phyloP scores from a whole-genome alignment of 2,113 vertebrate species.

The Gavia stellata region DNA sequence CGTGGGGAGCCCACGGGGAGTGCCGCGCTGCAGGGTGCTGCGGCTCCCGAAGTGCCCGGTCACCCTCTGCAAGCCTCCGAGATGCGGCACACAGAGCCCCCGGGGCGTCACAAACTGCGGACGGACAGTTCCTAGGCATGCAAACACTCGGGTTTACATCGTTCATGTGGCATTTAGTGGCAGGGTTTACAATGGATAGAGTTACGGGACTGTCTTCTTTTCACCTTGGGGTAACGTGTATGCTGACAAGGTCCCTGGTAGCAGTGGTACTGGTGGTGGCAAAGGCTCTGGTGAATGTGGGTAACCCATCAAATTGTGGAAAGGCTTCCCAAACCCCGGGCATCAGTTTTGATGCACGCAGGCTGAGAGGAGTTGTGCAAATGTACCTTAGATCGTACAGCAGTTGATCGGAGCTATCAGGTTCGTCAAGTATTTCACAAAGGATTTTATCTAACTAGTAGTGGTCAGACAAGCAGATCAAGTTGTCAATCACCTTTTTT shows the following conservation, averaged over 20 bases:
- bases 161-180: background rate
- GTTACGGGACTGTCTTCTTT: background rate
- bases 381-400: background rate
- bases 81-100: background rate
- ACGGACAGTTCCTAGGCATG: background rate
- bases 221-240: background rate
- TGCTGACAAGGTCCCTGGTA: background rate
- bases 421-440: background rate
- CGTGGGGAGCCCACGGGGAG: background rate
- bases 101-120: background rate
- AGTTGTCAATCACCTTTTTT: background rate
- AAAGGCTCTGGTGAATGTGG: background rate
- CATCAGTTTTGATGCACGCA: background rate
- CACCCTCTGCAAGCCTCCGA: background rate
- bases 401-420: background rate
- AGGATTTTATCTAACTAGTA: background rate
- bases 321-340: background rate
- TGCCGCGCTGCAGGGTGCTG: rapidly evolving
- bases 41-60: background rate
- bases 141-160: background rate
- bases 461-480: background rate
- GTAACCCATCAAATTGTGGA: background rate
- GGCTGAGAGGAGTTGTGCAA: background rate
- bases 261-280: background rate
- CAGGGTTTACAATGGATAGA: background rate